phyloP scores from a whole-genome alignment of 2,888 invertebrate species.

The Rhamnusium bicolor region DNA sequence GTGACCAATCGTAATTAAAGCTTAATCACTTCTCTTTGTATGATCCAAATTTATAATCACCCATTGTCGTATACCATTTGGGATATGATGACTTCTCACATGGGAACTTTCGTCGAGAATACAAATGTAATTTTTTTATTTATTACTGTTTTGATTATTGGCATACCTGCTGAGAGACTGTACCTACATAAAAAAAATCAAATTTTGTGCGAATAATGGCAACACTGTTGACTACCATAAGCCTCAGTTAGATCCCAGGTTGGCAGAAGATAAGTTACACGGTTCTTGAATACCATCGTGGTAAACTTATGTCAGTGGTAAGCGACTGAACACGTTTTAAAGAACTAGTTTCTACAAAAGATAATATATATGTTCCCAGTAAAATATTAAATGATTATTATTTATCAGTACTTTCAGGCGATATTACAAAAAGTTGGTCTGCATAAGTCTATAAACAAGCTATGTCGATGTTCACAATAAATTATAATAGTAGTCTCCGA shows the following conservation, averaged over 20 bases:
- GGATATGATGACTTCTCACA: too few species aligned
- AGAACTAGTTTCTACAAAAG: conserved; percentile 21
- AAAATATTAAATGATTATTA: neutral
- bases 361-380: neutral
- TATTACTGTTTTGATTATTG: too few species aligned
- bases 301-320: conserved; percentile 27
- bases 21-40: too few species aligned
- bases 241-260: neutral
- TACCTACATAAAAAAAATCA: too few species aligned
- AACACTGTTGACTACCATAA: neutral
- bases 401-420: conserved; percentile 5
- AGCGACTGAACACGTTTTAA: conserved; percentile 21
- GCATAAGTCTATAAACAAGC: neutral
- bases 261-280: conserved; percentile 15
- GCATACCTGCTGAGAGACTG: too few species aligned
- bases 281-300: conserved; percentile 1
- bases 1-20: too few species aligned
- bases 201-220: conserved; percentile 1
- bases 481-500: conserved; percentile 5
- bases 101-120: too few species aligned
- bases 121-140: too few species aligned
- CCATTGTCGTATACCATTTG: too few species aligned
- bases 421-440: neutral
- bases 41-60: too few species aligned
- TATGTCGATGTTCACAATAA: conserved; percentile 21